phyloP scores from a whole-genome alignment of 2,888 invertebrate species.

The Campoplex capitator region DNA sequence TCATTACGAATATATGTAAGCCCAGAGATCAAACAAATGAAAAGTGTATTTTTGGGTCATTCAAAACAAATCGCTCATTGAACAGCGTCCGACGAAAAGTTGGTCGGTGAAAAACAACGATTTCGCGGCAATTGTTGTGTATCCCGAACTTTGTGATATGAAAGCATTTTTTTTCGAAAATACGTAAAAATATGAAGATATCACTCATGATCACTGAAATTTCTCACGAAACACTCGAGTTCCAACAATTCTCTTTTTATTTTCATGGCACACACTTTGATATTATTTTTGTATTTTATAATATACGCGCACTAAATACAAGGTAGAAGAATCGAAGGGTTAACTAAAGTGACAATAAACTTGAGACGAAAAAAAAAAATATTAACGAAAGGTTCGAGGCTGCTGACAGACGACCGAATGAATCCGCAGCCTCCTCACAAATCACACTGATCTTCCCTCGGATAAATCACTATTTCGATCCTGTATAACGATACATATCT shows the following conservation, averaged over 20 bases:
- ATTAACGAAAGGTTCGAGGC: conserved; percentile 45
- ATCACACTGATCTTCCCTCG: conserved; percentile 58
- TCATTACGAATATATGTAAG: conserved; percentile 6
- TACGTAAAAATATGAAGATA: conserved; percentile 5
- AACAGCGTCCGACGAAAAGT: conserved; percentile 7
- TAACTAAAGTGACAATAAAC: conserved; percentile 3
- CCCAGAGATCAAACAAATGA: conserved; percentile 15
- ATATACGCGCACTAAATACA: background rate
- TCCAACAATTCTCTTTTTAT: conserved; percentile 38
- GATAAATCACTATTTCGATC: conserved; percentile 63
- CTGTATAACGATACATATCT: conserved; percentile 66
- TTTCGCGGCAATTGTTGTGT: conserved; percentile 13
- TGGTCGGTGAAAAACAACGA: conserved; percentile 6
- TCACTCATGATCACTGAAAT: conserved; percentile 33
- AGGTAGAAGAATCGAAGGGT: background rate
- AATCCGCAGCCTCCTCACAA: conserved; percentile 50
- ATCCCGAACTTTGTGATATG: conserved; percentile 35
- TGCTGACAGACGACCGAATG: conserved; percentile 56
- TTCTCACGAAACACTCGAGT: conserved; percentile 20
- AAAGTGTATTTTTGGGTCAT: conserved; percentile 13
- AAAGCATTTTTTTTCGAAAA: conserved; percentile 41
- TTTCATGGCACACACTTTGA: background rate
- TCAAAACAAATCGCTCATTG: conserved; percentile 32
- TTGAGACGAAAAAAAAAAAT: background rate
- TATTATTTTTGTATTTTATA: background rate